Base-by-base conservation (phyloP, 2,797 vertebrate species). In the Babyrousa celebensis region DNA sequence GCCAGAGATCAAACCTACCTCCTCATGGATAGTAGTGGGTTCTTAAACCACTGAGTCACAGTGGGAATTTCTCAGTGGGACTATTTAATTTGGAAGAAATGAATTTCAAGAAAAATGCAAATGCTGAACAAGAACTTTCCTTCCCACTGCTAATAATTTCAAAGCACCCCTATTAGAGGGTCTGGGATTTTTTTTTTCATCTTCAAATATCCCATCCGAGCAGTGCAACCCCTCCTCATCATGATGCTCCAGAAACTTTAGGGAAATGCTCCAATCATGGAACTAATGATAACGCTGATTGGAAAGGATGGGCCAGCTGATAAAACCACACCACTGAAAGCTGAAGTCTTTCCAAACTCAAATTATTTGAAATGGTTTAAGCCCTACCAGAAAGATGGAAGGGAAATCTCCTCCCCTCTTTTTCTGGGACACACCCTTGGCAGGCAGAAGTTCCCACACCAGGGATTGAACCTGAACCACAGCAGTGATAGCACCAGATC, bases 221-320 rank as follows among this genome's bases (percentile, higher is more conserved):
- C 90, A 94, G 63, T 74, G 93, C 71, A 96, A 36, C 89, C 67
- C 96, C 27, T 97, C 54, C 95, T 96, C 88, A 67, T 95, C 94
- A 82, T 90, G 7, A 12, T 40, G n/a, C 82, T 95, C 85, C 89
- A 21, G 92, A 95, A 17, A 60, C 5, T 21, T 3, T 23, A 21
- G 17, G 20, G 60, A 77, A 83, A 68, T 62, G 27, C 79, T 84
- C 68, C 94, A 96, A 71, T 29, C 27, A 63, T 60, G 63, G 23
- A 21, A 65, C 67, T 29, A 18, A 48, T 4, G 36, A 71, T 40
- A 43, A 67, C 29, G 21, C 15, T 18, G 2, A 23, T 48, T 68
- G 82, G 40, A 90, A 68, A 27, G 18, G 21, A 43, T 21, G 6
- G n/a, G 63, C 23, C 32, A 54, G 68, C 71, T 87, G 93, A 90